phyloP scores from a whole-genome alignment of 1,140 invertebrate genomes.

The Dryas iulia region DNA sequence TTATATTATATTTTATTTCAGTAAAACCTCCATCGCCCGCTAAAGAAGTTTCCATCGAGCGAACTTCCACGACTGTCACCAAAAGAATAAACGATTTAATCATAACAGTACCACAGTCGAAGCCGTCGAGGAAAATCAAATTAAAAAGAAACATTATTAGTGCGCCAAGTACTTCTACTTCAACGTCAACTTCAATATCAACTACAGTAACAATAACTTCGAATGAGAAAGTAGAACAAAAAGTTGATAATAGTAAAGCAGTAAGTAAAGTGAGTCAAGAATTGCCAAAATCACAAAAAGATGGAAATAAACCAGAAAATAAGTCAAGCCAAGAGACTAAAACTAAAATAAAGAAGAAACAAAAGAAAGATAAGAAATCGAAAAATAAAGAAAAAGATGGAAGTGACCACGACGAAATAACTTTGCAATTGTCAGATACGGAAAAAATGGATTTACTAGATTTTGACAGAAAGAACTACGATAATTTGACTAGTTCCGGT shows the following conservation, averaged over 20 bases:
- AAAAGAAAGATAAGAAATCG: constrained; percentile 41
- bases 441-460: constrained; percentile 78
- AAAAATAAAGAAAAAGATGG: constrained; percentile 52
- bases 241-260: not conserved
- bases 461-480: constrained; percentile 58
- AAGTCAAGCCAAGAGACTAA: constrained; percentile 40
- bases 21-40: constrained; percentile 12
- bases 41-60: constrained; percentile 10
- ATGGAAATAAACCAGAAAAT: constrained; percentile 27
- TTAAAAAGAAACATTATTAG: constrained; percentile 61
- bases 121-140: constrained; percentile 66
- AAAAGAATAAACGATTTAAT: constrained; percentile 60
- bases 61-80: constrained; percentile 41
- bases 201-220: not conserved
- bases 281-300: not conserved
- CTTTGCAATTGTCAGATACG: constrained; percentile 70
- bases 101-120: constrained; percentile 58
- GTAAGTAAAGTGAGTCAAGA: not conserved
- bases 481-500: constrained; percentile 35
- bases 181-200: constrained; percentile 5
- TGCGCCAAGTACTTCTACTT: constrained; percentile 7
- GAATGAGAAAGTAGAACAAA: constrained; percentile 1
- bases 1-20: not conserved
- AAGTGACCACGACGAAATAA: constrained; percentile 75
- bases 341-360: constrained; percentile 54